These are phyloP conservation scores for Hippopotamyrus pictus DNA, from an alignment of 2,797 vertebrate genomes.

Conservation along the genomic window DNA sequence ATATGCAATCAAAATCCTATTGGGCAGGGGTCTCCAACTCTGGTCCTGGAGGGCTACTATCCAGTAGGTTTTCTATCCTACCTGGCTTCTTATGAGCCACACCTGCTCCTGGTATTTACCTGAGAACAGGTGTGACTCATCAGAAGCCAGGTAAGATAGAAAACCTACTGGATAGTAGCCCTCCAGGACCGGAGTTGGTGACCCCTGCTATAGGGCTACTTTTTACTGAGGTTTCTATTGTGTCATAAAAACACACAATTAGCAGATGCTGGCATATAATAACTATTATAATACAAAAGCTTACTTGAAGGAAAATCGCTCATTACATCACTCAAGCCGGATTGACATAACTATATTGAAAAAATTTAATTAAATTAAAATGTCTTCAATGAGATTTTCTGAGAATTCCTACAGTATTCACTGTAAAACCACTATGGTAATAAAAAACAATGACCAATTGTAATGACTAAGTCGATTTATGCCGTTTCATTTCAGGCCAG, in stretches of 20 bases:
- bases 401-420: slow-evolving; percentile 53
- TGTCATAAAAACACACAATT: neutral
- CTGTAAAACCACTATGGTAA: slow-evolving; percentile 57
- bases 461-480: slow-evolving; percentile 60
- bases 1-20: neutral
- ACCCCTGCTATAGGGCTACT: neutral
- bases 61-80: too few species aligned
- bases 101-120: too few species aligned
- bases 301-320: slow-evolving; percentile 35
- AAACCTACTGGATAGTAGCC: too few species aligned
- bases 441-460: slow-evolving; percentile 71
- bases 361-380: slow-evolving; percentile 66
- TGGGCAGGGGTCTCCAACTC: neutral
- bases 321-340: slow-evolving; percentile 64
- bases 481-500: slow-evolving; percentile 42
- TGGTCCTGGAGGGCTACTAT: too few species aligned
- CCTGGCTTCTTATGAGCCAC: too few species aligned
- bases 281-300: slow-evolving; percentile 4
- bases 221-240: neutral
- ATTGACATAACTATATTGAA: slow-evolving; percentile 57
- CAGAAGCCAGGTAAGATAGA: too few species aligned
- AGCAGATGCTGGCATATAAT: neutral
- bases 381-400: slow-evolving; percentile 66
- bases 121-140: too few species aligned
- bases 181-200: too few species aligned